Evolutionary conservation across 2,888 invertebrate genomes (phyloP).

Genomic region (Lymantria dispar): DNA sequence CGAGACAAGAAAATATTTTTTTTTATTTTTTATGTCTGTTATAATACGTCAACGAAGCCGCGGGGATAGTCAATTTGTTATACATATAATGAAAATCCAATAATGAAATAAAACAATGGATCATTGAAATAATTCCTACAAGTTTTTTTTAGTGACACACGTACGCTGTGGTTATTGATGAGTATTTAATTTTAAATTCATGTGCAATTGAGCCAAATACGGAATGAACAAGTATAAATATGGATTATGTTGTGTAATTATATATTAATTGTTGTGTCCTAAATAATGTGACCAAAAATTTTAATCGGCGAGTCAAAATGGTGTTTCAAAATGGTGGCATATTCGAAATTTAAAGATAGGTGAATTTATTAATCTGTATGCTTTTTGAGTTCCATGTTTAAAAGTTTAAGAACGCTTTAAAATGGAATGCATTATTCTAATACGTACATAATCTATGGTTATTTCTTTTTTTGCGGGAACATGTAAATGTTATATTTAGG

Average conservation of each 20-base stretch:
- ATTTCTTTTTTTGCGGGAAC: no score
- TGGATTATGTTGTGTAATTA: slow-evolving; percentile 1
- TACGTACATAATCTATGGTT: no score
- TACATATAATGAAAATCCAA: no score
- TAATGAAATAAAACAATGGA: not conserved
- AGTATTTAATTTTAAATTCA: not conserved
- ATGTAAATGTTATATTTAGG: no score
- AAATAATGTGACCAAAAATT: not conserved
- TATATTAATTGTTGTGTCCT: slow-evolving; percentile 3
- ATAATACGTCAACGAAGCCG: no score
- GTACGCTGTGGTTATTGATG: not conserved
- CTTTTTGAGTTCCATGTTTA: not conserved
- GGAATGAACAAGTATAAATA: not conserved
- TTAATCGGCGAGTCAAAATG: not conserved
- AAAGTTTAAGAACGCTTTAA: no score
- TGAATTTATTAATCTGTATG: no score
- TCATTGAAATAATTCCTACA: not conserved
- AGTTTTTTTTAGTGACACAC: not conserved
- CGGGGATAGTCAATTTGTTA: no score
- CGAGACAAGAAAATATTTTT: no score
- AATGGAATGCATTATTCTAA: no score
- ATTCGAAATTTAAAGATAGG: not conserved
- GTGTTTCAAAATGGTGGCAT: not conserved
- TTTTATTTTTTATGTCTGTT: no score
- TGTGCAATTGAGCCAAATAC: not conserved